Percentiles rank a stretch among this genome's conserved stretches.
phyloP scores from a whole-genome alignment of 2,797 vertebrate genomes.

The Acanthurus leucopareius region DNA sequence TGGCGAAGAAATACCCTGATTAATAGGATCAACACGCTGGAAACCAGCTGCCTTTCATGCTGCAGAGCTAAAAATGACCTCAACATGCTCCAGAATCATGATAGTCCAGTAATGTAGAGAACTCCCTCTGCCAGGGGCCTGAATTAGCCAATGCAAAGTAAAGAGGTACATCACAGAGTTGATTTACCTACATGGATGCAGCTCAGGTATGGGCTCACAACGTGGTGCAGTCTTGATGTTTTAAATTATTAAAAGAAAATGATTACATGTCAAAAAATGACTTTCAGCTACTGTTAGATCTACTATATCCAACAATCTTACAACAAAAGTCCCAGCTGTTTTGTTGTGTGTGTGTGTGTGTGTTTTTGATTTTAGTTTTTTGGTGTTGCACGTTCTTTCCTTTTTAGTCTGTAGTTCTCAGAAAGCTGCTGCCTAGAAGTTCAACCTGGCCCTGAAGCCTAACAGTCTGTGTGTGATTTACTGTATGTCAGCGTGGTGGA shows the following conservation, averaged over 20 bases:
- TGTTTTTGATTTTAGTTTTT: background rate
- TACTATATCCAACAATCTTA: constrained; percentile 6
- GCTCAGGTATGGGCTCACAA: background rate
- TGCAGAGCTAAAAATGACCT: constrained; percentile 64
- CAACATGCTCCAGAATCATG: constrained; percentile 32
- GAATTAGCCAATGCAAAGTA: constrained; percentile 10
- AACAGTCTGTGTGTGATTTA: constrained; percentile 61
- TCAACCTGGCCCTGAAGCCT: constrained; percentile 53
- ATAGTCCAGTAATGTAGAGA: constrained; percentile 28
- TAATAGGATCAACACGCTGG: constrained; percentile 66
- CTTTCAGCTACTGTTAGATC: background rate
- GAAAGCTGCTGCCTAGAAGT: constrained; percentile 51
- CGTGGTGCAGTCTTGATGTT: background rate
- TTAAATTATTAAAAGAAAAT: constrained; percentile 20
- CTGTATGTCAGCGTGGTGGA: constrained; percentile 51
- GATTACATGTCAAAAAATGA: background rate
- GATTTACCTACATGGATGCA: constrained; percentile 18
- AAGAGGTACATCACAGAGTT: background rate
- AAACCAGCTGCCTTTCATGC: constrained; percentile 61
- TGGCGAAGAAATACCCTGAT: constrained; percentile 69
- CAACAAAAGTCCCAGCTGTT: constrained; percentile 5
- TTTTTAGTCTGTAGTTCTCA: constrained; percentile 19
- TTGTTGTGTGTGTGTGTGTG: background rate
- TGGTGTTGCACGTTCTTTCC: background rate
- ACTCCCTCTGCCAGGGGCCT: constrained; percentile 19